These are phyloP conservation scores for Anhinga rufa DNA, from an alignment of 2,113 vertebrate species.

Conservation along the genomic window DNA sequence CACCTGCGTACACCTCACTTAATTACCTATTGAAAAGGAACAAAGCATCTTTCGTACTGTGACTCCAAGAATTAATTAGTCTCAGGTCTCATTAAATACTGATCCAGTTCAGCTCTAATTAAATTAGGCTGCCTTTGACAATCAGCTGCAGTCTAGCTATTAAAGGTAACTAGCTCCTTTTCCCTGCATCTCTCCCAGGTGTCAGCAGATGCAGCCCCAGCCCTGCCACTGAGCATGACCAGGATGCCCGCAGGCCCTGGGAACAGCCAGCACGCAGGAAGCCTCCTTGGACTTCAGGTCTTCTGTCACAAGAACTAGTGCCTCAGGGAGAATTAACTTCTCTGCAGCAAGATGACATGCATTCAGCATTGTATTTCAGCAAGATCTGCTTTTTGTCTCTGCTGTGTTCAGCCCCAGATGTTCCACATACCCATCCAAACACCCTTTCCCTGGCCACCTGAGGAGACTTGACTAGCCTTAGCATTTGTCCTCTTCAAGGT, in stretches of 20 bases:
- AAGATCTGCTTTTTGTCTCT: not conserved
- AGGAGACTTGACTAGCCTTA: not conserved
- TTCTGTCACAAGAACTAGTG: not conserved
- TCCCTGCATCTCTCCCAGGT: not conserved
- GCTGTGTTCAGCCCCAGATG: not conserved
- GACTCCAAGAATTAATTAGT: constrained; percentile 71
- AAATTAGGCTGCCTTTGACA: constrained; percentile 68
- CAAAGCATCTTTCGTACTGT: constrained; percentile 48
- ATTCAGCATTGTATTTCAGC: not conserved
- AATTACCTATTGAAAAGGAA: constrained; percentile 62
- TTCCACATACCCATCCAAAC: not conserved
- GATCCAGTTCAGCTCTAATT: constrained; percentile 64
- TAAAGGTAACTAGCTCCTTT: not conserved
- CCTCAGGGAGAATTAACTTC: not conserved
- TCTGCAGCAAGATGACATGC: not conserved
- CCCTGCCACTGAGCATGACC: not conserved
- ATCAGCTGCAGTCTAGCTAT: constrained; percentile 1
- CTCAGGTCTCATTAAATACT: constrained; percentile 69
- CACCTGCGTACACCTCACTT: constrained; percentile 30
- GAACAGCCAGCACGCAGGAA: not conserved
- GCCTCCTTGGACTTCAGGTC: not conserved
- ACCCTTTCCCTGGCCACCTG: not conserved
- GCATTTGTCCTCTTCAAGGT: not conserved
- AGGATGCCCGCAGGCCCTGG: not conserved
- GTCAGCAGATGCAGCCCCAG: not conserved